A percentile compares a stretch with the other conserved stretches of the same genome.
phyloP scores from a whole-genome alignment of 1,140 invertebrate species.

The Pinna nobilis region DNA sequence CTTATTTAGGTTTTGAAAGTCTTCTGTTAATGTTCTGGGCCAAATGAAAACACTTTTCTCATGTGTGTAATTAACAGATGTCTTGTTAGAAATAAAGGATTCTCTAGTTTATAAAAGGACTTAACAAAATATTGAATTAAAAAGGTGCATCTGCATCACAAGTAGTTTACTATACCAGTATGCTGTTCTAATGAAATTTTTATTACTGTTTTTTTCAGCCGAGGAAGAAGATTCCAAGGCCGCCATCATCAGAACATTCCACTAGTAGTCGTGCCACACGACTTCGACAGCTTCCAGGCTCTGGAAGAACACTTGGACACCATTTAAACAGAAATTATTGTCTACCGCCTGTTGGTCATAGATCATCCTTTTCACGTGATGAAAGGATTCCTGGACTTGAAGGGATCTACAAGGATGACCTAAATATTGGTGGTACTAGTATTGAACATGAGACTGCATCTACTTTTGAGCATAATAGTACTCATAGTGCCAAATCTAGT shows the following conservation, averaged over 20 bases:
- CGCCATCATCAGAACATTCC: conserved; percentile 62
- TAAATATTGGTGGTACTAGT: conserved; percentile 7
- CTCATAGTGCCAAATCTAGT: conserved; percentile 38
- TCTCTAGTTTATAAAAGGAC: not conserved
- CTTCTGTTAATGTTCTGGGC: too few relatives aligned
- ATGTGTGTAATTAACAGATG: too few relatives aligned
- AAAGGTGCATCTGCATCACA: not conserved
- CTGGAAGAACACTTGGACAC: conserved; percentile 46
- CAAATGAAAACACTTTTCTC: too few relatives aligned
- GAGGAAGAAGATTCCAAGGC: conserved; percentile 62
- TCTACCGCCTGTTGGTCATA: conserved; percentile 71
- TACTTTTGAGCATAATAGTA: conserved; percentile 14
- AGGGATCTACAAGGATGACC: conserved; percentile 13
- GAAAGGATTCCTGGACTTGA: conserved; percentile 2
- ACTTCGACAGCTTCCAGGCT: conserved; percentile 56
- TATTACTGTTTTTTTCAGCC: too few relatives aligned
- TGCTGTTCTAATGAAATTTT: too few relatives aligned
- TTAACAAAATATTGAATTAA: not conserved
- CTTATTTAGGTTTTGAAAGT: too few relatives aligned
- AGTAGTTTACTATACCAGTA: too few relatives aligned
- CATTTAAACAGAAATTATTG: conserved; percentile 70
- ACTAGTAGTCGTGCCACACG: conserved; percentile 46
- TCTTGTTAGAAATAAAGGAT: too few relatives aligned
- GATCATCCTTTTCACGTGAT: conserved; percentile 30
- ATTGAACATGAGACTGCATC: conserved; percentile 9